phyloP scores from a whole-genome alignment of 2,113 vertebrate genomes.

The Psittacus erithacus region DNA sequence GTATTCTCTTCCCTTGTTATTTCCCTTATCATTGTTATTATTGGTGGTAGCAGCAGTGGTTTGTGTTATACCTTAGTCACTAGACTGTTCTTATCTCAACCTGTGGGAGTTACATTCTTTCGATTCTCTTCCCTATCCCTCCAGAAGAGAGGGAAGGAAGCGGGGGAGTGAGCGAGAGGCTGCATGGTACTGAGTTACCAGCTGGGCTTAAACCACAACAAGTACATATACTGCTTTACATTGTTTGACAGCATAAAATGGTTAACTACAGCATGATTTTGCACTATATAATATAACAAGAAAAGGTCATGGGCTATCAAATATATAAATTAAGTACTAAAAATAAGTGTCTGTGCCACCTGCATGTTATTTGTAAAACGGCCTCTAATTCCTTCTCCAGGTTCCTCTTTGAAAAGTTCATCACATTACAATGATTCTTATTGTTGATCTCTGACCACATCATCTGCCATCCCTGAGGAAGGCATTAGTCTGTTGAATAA shows the following conservation, averaged over 20 bases:
- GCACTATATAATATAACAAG: not conserved
- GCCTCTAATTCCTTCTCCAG: not conserved
- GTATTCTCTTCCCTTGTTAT: no score
- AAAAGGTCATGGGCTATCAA: not conserved
- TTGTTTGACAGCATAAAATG: not conserved
- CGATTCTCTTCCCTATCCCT: no score
- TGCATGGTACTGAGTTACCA: no score
- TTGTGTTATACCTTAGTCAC: no score
- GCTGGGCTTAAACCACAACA: no score
- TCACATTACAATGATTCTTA: rapidly evolving
- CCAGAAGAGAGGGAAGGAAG: no score
- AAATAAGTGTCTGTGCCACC: not conserved
- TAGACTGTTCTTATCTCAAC: no score
- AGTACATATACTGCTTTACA: not conserved
- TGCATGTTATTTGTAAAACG: not conserved
- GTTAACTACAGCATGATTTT: not conserved
- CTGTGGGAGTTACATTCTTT: no score
- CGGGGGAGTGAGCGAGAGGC: no score
- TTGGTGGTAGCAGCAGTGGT: no score
- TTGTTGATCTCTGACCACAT: not conserved
- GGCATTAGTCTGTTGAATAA: not conserved
- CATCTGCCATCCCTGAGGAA: not conserved
- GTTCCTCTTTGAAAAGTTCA: not conserved
- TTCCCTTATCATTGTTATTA: no score
- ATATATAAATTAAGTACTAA: not conserved